phyloP scores from a whole-genome alignment of 1,140 invertebrate species.

The Drosophila santomea region DNA sequence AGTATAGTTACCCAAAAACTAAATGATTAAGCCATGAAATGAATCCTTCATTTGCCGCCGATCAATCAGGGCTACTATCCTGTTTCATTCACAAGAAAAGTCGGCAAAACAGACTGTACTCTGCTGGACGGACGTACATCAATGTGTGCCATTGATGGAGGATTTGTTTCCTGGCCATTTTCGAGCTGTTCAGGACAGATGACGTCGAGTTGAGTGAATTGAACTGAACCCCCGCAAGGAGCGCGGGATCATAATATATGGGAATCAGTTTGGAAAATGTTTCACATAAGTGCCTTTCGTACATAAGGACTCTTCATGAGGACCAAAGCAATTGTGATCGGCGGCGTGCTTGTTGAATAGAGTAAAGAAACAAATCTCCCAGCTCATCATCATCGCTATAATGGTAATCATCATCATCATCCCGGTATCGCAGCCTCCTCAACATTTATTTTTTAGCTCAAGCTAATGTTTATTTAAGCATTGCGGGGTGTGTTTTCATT shows the following conservation, averaged over 20 bases:
- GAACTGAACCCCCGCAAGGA: constrained; percentile 20
- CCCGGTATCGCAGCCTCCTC: constrained; percentile 2
- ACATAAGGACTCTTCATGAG: constrained; percentile 18
- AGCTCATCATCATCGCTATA: constrained; percentile 10
- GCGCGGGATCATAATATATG: constrained; percentile 13
- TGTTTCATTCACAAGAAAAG: constrained; percentile 5
- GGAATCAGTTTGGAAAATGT: constrained; percentile 37
- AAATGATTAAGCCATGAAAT: too few species aligned
- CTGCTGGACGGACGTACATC: neutral
- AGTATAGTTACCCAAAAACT: too few species aligned
- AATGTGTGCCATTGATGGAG: constrained; percentile 5
- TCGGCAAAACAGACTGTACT: constrained; percentile 5
- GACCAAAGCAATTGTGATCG: constrained; percentile 29
- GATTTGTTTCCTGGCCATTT: constrained; percentile 21
- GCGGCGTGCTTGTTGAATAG: constrained; percentile 31
- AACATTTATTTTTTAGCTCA: constrained; percentile 44
- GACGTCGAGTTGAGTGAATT: constrained; percentile 19
- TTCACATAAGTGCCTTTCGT: constrained; percentile 33
- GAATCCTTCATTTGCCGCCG: too few species aligned
- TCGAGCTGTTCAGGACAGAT: constrained; percentile 29
- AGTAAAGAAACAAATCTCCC: constrained; percentile 39
- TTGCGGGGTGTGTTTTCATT: constrained; percentile 10
- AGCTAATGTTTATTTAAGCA: constrained; percentile 59
- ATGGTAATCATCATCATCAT: neutral
- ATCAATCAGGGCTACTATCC: neutral